Conservation (phyloP, 2,888 invertebrate genomes). For the Brachypalpus laphriformis region DNA sequence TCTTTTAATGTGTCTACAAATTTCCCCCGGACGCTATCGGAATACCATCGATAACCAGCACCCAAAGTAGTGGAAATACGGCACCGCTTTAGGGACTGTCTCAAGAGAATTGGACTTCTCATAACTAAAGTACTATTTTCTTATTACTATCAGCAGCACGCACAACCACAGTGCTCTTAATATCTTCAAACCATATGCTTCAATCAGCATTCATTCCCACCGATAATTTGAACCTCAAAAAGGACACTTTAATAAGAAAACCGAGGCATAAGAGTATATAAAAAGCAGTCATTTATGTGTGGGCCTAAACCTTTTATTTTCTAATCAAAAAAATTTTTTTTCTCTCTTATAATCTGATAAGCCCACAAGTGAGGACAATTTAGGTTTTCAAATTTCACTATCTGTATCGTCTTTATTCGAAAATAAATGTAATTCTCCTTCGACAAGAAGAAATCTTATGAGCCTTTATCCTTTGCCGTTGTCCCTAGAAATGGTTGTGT, state of each 20-base stretch:
- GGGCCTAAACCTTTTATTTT: constrained; percentile 5
- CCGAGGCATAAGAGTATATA: background rate
- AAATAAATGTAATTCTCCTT: constrained; percentile 26
- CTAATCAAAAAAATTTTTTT: background rate
- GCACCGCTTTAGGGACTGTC: too few relatives aligned
- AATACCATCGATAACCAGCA: too few relatives aligned
- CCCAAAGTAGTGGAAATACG: too few relatives aligned
- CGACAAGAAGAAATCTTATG: background rate
- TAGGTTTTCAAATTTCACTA: constrained; percentile 4
- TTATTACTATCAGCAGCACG: too few relatives aligned
- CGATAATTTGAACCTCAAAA: background rate
- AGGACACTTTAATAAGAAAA: background rate
- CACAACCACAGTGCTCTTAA: too few relatives aligned
- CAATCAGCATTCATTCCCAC: background rate
- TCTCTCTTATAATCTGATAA: background rate
- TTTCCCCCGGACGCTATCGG: too few relatives aligned
- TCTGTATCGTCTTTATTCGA: background rate
- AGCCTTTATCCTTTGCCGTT: constrained; percentile 1
- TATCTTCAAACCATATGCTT: background rate
- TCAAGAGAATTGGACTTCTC: too few relatives aligned
- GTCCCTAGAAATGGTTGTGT: background rate
- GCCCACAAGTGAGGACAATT: constrained; percentile 14
- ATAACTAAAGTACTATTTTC: too few relatives aligned
- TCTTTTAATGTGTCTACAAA: too few relatives aligned
- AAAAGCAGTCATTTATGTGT: background rate